Percentiles rank a stretch among this genome's conserved stretches.
phyloP scores from a whole-genome alignment of 2,113 vertebrate species.

The Proterorhinus semilunaris region DNA sequence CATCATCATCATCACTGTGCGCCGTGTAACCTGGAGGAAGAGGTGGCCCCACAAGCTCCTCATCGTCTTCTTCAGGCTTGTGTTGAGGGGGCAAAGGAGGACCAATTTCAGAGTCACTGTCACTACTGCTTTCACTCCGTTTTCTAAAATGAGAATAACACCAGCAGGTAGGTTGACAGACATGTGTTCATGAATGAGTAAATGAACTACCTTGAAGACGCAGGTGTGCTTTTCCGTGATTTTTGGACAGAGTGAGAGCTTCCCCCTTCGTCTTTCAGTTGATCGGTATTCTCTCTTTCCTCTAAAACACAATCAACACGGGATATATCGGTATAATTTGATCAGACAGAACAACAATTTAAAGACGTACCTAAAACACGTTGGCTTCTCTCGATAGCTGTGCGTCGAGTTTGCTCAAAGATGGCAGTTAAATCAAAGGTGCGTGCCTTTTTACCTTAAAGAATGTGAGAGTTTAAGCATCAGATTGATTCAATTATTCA shows the following conservation, averaged over 20 bases:
- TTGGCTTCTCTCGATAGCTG: slow-evolving; percentile 92
- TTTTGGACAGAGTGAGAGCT: slow-evolving; percentile 46
- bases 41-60: slow-evolving; percentile 76
- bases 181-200: too few species aligned
- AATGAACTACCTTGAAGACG: slow-evolving; percentile 48
- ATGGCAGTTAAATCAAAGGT: slow-evolving; percentile 95
- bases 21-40: slow-evolving; percentile 79
- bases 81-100: slow-evolving; percentile 73
- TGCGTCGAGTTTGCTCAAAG: slow-evolving; percentile 95
- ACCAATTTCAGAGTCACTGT: slow-evolving; percentile 73
- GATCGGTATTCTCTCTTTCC: slow-evolving; percentile 50
- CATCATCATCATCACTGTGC: slow-evolving; percentile 65
- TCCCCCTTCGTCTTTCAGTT: slow-evolving; percentile 48
- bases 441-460: slow-evolving; percentile 91
- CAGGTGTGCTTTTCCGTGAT: slow-evolving; percentile 34
- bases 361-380: slow-evolving; percentile 79
- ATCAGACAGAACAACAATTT: neutral
- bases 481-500: too few species aligned
- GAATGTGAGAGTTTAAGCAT: neutral
- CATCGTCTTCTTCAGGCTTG: slow-evolving; percentile 45
- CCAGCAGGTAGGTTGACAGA: neutral
- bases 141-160: slow-evolving; percentile 40
- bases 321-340: neutral
- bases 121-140: slow-evolving; percentile 51
- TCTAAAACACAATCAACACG: slow-evolving; percentile 42